Evolutionary conservation across 2,797 vertebrate genomes (phyloP), one percentile per base, ranked within the genome.

Genomic region (Chaunax sp.): DNA sequence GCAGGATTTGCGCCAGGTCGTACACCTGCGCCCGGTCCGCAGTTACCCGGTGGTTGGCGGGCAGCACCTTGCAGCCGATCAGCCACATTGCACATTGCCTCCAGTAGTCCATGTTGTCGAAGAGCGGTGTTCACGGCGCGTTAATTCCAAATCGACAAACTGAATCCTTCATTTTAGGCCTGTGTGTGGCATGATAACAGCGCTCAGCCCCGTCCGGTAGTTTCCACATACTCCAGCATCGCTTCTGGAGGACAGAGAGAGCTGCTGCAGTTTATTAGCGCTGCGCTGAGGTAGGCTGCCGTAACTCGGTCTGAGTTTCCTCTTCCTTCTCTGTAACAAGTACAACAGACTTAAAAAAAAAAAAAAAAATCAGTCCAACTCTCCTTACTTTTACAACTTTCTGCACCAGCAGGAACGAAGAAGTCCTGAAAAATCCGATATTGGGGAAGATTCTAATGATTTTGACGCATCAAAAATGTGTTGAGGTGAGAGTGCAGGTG

Each of bases 1-100:
- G 95, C 80, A 97, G 94, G 5, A 95, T 96, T 86, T 97, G 96
- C n/a, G 96, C 96, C 92, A 97, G 81, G 92, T 97, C 96, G 78
- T 96, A 97, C 78, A 96, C 96, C 92, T 97, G 96, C 47, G 96
- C 95, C 50, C 90, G 83, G 69, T 94, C 95, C 93, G 95, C 95
- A 51, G 95, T 97, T 6, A 97, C 95, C 67, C 96, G 93, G 77
- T 97, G 96, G 91, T 95, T 95, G 64, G 81, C 77, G 5, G 96
- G 96, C 83, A 97, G 93, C 83, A 97, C 96, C 66, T 93, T 96
- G 89, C 96, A 96, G 79, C 93, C 82, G 91, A 97, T 97, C 65
- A 97, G 95, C 96, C 96, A 97, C 81, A 95, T 83, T 49, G 96
- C 93, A 69, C 96, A 97, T 49, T 97, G 96, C 79, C 93, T 94